Evolutionary conservation across 2,113 vertebrate genomes (phyloP), one percentile per base, ranked within the genome.

Genomic region (Ictalurus furcatus): DNA sequence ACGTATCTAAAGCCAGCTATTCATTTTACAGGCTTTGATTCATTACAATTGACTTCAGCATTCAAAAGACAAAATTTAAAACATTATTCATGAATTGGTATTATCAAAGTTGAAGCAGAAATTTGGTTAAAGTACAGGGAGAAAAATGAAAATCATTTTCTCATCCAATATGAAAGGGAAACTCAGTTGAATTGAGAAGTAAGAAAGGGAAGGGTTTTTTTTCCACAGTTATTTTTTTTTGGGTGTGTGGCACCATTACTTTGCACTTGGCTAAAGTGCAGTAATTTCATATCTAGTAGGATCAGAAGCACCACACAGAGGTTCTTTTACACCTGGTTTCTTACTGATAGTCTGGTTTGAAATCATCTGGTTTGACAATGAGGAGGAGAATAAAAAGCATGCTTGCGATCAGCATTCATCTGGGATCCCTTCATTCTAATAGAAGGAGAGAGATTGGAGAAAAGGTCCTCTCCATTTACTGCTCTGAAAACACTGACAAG

Each of bases 351-450:
- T 11, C 80, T 80, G 28, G 76, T 48, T 48, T 48, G 44, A 89
- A 93, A 85, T 92, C 90, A 90, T 88, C 82, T 80, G 90, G 86
- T 88, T 88, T 90, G 87, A 82, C 91, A 89, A 91, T 87, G 74
- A 89, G 85, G 56, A 90, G 58, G 40, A 65, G 87, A 88, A 85
- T 58, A 63, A 84, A 81, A 78, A 84, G 81, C 84, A 91, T 79
- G 91, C 84, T 88, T 65, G n/a, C 59, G 40, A 90, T 86, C 87
- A 67, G 63, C 85, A 91, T 89, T 87, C 87, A 85, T 76, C 52
- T 37, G 58, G 74, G 73, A 84, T 88, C 19, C 40, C 17, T 61
- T n/a, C 25, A 86, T 88, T 86, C 78, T 65, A 83, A 86, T 82
- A n/a, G 69, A 86, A 65, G 81, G 23, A 89, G 44, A 88, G 34